phyloP scores from a whole-genome alignment of 1,140 invertebrate genomes.

The Venustaconcha ellipsiformis region DNA sequence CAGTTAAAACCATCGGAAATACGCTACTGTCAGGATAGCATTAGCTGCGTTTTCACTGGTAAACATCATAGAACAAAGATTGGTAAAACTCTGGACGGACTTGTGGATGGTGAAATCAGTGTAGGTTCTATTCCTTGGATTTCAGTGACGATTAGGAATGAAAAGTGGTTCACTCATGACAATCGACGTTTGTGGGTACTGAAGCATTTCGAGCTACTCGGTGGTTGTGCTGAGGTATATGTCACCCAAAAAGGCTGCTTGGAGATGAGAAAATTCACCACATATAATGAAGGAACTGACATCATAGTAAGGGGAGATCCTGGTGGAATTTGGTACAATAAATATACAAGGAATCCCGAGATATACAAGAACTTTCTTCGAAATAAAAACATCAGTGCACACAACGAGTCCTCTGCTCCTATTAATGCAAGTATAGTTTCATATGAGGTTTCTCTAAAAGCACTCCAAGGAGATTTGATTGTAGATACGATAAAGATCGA shows the following conservation, averaged over 20 bases:
- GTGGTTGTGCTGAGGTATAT: not conserved
- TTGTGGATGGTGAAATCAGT: constrained; percentile 35
- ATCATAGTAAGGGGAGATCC: not conserved
- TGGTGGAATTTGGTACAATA: not conserved
- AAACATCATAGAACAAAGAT: constrained; percentile 34
- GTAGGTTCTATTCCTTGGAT: not conserved
- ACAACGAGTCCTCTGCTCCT: too few relatives aligned
- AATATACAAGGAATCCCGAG: too few relatives aligned
- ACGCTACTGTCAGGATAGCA: too few relatives aligned
- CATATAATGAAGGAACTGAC: not conserved
- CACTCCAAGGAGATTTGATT: too few relatives aligned
- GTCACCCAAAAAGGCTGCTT: not conserved
- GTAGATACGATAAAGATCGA: too few relatives aligned
- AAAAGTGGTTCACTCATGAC: constrained; percentile 2
- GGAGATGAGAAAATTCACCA: not conserved
- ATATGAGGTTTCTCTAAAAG: too few relatives aligned
- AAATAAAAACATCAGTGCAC: too few relatives aligned
- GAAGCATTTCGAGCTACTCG: not conserved
- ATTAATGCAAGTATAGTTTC: too few relatives aligned
- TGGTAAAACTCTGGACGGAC: not conserved
- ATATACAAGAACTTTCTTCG: too few relatives aligned
- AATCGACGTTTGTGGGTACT: constrained; percentile 6
- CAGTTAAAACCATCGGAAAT: too few relatives aligned
- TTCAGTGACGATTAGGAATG: not conserved
- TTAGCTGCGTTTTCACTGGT: not conserved